These are phyloP conservation scores for Ailuropoda melanoleuca DNA, from an alignment of 2,113 vertebrate species.

Conservation along the genomic window DNA sequence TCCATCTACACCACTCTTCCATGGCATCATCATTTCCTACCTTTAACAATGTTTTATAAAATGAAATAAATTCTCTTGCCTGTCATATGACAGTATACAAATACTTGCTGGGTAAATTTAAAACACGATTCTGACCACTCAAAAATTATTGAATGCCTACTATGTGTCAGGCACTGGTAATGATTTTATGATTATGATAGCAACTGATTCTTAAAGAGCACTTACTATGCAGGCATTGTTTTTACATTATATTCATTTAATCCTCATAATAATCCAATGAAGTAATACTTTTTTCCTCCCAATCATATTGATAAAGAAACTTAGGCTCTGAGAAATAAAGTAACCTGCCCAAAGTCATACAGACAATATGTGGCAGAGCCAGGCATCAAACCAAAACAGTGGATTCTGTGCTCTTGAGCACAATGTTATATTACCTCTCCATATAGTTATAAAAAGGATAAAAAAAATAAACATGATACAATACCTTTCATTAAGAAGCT, in stretches of 20 bases:
- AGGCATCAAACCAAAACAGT: not conserved
- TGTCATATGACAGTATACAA: not conserved
- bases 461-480: slow-evolving; percentile 27
- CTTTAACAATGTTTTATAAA: not conserved
- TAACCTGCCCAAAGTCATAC: not conserved
- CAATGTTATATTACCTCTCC: not conserved
- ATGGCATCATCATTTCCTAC: not conserved
- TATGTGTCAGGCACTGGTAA: not conserved
- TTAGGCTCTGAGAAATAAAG: not conserved
- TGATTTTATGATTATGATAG: not conserved
- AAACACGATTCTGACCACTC: not conserved
- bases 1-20: not conserved
- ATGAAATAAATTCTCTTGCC: not conserved
- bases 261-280: not conserved
- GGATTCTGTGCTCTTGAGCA: not conserved
- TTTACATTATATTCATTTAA: slow-evolving; percentile 26
- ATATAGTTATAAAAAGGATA: slow-evolving; percentile 17
- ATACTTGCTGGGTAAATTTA: not conserved
- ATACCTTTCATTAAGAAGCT: not conserved
- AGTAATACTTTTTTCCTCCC: not conserved
- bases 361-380: not conserved
- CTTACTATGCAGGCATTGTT: not conserved
- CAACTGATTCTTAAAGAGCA: not conserved
- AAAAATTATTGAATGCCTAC: not conserved
- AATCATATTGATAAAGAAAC: slow-evolving; percentile 9